These are phyloP conservation scores for Hydropsyche betteni DNA, from an alignment of 2,888 invertebrate species.

Conservation along the genomic window DNA sequence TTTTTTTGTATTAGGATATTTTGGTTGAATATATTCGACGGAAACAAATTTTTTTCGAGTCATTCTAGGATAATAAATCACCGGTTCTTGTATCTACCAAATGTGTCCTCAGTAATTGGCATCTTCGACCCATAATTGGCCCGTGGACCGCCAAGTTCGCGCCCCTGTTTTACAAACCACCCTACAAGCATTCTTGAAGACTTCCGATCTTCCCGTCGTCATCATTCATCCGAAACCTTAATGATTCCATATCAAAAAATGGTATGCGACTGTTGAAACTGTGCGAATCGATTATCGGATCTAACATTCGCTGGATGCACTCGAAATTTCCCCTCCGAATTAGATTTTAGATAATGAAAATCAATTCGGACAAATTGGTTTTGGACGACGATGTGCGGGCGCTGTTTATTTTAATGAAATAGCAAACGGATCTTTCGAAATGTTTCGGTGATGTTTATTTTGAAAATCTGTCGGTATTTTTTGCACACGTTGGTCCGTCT, in stretches of 20 bases:
- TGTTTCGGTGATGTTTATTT: neutral
- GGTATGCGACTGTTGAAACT: no score
- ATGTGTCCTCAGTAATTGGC: constrained; percentile 38
- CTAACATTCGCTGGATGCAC: neutral
- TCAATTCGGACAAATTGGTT: constrained; percentile 32
- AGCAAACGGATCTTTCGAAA: neutral
- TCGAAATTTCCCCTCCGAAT: neutral
- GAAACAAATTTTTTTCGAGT: constrained; percentile 17
- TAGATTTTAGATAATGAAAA: neutral
- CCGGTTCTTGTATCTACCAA: neutral
- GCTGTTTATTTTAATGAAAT: neutral
- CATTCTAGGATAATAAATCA: constrained; percentile 36
- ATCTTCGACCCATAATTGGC: constrained; percentile 38
- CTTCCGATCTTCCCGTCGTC: constrained; percentile 16
- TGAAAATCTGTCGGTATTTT: constrained; percentile 6
- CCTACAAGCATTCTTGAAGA: neutral
- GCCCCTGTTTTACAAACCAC: constrained; percentile 13
- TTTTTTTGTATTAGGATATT: no score
- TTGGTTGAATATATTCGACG: no score
- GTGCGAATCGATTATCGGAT: no score
- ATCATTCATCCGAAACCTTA: neutral
- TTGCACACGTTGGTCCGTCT: constrained; percentile 14
- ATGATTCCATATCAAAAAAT: no score
- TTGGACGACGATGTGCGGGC: constrained; percentile 30
- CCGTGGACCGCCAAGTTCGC: constrained; percentile 9